Percentiles rank a stretch among this genome's conserved stretches.
Evolutionary conservation across 2,888 invertebrate species (phyloP).

Genomic region (Tetragonisca angustula): DNA sequence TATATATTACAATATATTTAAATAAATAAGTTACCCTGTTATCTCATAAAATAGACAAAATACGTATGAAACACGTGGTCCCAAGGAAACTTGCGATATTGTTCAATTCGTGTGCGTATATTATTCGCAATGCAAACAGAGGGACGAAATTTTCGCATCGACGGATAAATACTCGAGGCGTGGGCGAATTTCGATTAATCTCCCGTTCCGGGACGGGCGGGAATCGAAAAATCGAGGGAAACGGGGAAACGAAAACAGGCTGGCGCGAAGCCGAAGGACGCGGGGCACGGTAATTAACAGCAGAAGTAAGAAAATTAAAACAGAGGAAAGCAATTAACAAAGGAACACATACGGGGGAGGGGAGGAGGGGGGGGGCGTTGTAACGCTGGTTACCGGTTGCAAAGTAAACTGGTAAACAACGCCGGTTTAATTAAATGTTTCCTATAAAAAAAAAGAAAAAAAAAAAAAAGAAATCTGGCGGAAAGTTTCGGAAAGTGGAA

Average conservation of each 20-base stretch:
- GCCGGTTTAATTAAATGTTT: conserved; percentile 60
- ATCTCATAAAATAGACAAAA: too few relatives aligned
- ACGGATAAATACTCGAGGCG: not conserved
- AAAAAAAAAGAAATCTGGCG: not conserved
- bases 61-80: too few relatives aligned
- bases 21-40: too few relatives aligned
- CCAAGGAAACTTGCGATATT: too few relatives aligned
- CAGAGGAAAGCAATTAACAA: conserved; percentile 54
- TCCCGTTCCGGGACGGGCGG: not conserved
- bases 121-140: not conserved
- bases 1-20: too few relatives aligned
- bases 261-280: not conserved
- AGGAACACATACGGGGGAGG: conserved; percentile 40
- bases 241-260: not conserved
- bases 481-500: conserved; percentile 51
- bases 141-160: not conserved
- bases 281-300: conserved; percentile 44
- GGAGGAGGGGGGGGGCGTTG: too few relatives aligned
- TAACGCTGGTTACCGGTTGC: conserved; percentile 43
- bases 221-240: not conserved
- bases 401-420: conserved; percentile 62
- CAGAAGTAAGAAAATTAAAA: conserved; percentile 47
- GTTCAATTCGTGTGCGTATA: not conserved
- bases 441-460: conserved; percentile 32
- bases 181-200: not conserved